Evolutionary conservation across 2,113 vertebrate species (phyloP).

Genomic region (Mirza zaza): DNA sequence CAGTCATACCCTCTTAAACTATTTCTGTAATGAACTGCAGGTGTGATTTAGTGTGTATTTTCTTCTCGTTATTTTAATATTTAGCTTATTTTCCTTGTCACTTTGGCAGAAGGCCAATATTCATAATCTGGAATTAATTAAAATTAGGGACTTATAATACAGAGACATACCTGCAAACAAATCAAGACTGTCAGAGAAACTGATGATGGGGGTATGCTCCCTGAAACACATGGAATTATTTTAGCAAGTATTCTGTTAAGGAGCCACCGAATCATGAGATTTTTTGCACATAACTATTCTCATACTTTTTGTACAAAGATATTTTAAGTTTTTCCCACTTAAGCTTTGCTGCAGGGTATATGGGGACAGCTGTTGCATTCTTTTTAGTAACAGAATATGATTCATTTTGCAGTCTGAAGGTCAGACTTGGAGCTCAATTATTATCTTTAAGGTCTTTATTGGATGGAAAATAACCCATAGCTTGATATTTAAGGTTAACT

Average conservation of each 20-base stretch:
- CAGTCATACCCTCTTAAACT: neutral
- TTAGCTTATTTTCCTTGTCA: conserved; percentile 52
- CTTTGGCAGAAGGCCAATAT: neutral
- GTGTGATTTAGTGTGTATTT: neutral
- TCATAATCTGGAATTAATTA: conserved; percentile 60
- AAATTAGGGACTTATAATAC: neutral
- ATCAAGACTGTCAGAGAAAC: neutral
- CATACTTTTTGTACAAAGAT: conserved; percentile 55
- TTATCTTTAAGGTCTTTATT: conserved; percentile 46
- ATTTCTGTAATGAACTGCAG: conserved; percentile 5
- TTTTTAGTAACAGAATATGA: conserved; percentile 58
- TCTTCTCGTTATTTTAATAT: conserved; percentile 43
- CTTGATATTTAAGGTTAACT: conserved; percentile 57
- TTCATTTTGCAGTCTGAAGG: conserved; percentile 61
- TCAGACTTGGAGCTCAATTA: conserved; percentile 54
- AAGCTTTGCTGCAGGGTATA: conserved; percentile 41
- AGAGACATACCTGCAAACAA: neutral
- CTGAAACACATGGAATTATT: conserved; percentile 14
- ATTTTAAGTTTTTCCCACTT: conserved; percentile 71
- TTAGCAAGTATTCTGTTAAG: conserved; percentile 33
- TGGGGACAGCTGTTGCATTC: conserved; percentile 67
- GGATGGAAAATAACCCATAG: conserved; percentile 42
- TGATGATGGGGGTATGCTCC: neutral
- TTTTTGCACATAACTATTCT: conserved; percentile 59
- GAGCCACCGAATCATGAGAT: conserved; percentile 3